Evolutionary conservation across 2,113 vertebrate genomes (phyloP).

Genomic region (Sminthopsis crassicaudata): DNA sequence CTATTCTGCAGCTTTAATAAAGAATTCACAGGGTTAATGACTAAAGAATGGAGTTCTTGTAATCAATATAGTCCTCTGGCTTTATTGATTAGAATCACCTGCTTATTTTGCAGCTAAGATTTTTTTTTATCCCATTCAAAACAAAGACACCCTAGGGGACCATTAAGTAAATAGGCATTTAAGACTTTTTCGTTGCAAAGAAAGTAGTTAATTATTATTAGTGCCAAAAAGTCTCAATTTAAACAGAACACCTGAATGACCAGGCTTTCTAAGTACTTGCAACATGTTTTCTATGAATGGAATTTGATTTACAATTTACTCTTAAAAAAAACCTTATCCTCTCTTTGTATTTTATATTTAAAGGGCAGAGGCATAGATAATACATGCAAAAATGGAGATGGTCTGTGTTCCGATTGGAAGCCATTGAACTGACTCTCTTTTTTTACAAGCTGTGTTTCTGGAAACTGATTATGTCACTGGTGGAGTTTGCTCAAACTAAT

Average conservation of each 20-base stretch:
- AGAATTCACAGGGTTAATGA: conserved; percentile 89
- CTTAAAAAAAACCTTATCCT: conserved; percentile 55
- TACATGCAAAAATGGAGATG: conserved; percentile 17
- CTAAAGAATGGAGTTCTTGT: conserved; percentile 90
- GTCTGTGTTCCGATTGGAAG: conserved; percentile 11
- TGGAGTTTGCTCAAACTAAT: conserved; percentile 24
- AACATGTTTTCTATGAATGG: conserved; percentile 66
- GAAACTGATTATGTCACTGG: background rate
- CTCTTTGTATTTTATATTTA: conserved; percentile 24
- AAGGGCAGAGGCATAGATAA: conserved; percentile 38
- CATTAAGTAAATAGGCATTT: conserved; percentile 91
- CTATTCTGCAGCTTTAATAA: conserved; percentile 79
- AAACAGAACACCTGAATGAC: conserved; percentile 82
- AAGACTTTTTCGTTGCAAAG: conserved; percentile 89
- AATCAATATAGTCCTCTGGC: conserved; percentile 92
- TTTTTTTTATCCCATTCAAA: conserved; percentile 90
- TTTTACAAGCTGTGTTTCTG: background rate
- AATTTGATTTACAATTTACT: conserved; percentile 48
- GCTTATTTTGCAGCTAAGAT: conserved; percentile 90
- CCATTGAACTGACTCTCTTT: background rate
- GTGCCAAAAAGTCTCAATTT: conserved; percentile 88
- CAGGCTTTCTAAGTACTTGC: conserved; percentile 68
- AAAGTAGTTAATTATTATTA: conserved; percentile 92
- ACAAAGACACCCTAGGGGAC: conserved; percentile 91
- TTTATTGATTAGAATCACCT: conserved; percentile 92